A percentile compares a stretch with the other conserved stretches of the same genome.
These are phyloP conservation scores for Echeneis naucrates DNA, from an alignment of 2,797 vertebrate species.

Conservation along the genomic window DNA sequence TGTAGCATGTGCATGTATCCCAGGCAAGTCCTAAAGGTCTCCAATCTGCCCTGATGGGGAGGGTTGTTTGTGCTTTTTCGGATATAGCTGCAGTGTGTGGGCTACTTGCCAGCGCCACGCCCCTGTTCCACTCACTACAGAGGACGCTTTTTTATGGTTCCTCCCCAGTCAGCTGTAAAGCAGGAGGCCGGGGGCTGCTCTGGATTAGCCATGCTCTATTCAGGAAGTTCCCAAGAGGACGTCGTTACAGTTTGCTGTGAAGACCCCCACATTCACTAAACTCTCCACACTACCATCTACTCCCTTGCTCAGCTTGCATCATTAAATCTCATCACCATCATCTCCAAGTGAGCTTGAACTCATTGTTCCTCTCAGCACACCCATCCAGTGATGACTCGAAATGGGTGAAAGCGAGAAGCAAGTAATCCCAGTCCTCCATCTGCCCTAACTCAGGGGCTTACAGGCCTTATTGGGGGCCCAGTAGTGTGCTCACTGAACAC, in stretches of 20 bases:
- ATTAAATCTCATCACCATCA: slow-evolving; percentile 64
- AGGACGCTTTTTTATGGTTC: slow-evolving; percentile 66
- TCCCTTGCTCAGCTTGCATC: slow-evolving; percentile 60
- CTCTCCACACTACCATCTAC: slow-evolving; percentile 39
- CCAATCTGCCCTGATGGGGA: slow-evolving; percentile 39
- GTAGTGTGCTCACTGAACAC: slow-evolving; percentile 66
- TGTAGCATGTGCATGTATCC: slow-evolving; percentile 26
- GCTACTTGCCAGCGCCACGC: slow-evolving; percentile 61
- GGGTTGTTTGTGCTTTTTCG: slow-evolving; percentile 60
- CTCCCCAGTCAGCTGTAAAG: slow-evolving; percentile 78
- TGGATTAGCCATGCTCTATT: slow-evolving; percentile 77
- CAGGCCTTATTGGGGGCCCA: slow-evolving; percentile 63
- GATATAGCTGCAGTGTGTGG: slow-evolving; percentile 54
- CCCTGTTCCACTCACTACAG: slow-evolving; percentile 54
- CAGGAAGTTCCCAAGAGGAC: slow-evolving; percentile 72
- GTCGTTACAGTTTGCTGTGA: slow-evolving; percentile 51
- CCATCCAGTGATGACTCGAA: slow-evolving; percentile 59
- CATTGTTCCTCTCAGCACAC: slow-evolving; percentile 64
- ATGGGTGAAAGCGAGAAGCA: slow-evolving; percentile 50
- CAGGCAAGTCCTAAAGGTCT: slow-evolving; percentile 29
- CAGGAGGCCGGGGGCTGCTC: slow-evolving; percentile 72
- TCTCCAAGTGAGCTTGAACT: slow-evolving; percentile 63
- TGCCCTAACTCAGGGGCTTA: slow-evolving; percentile 68
- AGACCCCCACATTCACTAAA: slow-evolving; percentile 52
- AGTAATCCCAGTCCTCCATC: slow-evolving; percentile 67